Evolutionary conservation across 2,888 invertebrate genomes (phyloP), one percentile per base, ranked within the genome.

Genomic region (Tryphoninae sp.): DNA sequence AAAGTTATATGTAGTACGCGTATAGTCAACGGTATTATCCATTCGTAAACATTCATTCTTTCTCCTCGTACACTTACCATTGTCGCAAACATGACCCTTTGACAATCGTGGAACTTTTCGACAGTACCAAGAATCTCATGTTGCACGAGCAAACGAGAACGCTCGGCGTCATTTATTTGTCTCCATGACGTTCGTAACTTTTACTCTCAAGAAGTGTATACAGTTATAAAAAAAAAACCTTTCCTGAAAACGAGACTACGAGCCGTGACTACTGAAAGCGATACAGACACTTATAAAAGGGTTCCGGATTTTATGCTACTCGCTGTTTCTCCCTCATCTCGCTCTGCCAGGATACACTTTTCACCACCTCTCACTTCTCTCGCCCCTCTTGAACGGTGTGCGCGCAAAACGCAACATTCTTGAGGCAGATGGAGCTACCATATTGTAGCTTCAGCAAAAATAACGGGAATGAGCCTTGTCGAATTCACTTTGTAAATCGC

Each of bases 1-100:
- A 75, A 75, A 71, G 74, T 78, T 78, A 82, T 78, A 75, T 55
- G 67, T 61, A 9, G 22, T n/a, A 9, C 45, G 53, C n/a, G n/a
- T 53, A 13, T 16, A 4, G 13, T 7, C 16, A 61, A 40, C 59
- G 33, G 59, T 65, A 23, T 51, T 16, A 61, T 64, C 13, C 23
- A 40, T 65, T 26, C 3, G 16, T 42, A 3, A 23, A 19, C 22
- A 23, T 61, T 67, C 49, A 42, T 13, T 33, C 16, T 58, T 4
- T 8, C 8, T 13, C 33, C 19, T 16, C 4, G 8, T n/a, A 8
- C 6, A 76, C 79, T 82, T 61, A 82, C 82, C 82, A 79, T 73
- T 79, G 76, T 79, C 62, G 79, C 2, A 51, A 22, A 64, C 67
- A 76, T 64, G 59, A 55, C 58, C 58, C 16, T 19, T 62, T 64